A percentile compares a stretch with the other conserved stretches of the same genome.
Evolutionary conservation across 2,113 vertebrate species (phyloP).

Genomic region (Cryptotis parvus): DNA sequence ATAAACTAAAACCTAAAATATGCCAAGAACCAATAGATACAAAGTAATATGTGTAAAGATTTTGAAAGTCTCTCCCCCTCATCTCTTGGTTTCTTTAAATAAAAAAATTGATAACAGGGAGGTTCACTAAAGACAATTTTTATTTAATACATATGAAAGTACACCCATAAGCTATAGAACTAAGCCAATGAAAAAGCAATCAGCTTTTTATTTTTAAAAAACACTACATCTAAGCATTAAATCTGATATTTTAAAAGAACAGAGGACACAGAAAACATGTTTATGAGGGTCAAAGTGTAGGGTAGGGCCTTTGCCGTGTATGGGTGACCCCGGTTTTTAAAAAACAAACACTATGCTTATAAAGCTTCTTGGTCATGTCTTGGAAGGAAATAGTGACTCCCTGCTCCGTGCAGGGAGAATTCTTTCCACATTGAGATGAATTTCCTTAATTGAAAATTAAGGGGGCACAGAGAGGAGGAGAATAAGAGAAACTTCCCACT

Average conservation of each 20-base stretch:
- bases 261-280: not conserved
- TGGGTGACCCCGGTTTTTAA: too few relatives aligned
- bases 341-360: too few relatives aligned
- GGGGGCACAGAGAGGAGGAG: not conserved
- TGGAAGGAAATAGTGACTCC: not conserved
- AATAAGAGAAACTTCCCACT: not conserved
- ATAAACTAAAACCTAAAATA: not conserved
- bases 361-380: not conserved
- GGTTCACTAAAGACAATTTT: not conserved
- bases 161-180: not conserved
- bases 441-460: not conserved
- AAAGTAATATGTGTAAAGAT: not conserved
- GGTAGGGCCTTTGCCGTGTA: too few relatives aligned
- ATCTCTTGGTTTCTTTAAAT: not conserved
- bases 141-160: not conserved
- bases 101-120: not conserved
- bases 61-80: too few relatives aligned
- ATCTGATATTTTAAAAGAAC: not conserved
- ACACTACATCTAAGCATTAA: not conserved
- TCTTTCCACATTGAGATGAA: not conserved
- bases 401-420: not conserved
- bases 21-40: not conserved
- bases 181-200: not conserved
- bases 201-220: not conserved
- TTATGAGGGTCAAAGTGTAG: not conserved